These are phyloP conservation scores for Eretmocerus hayati DNA, from an alignment of 2,888 invertebrate genomes.

Conservation along the genomic window DNA sequence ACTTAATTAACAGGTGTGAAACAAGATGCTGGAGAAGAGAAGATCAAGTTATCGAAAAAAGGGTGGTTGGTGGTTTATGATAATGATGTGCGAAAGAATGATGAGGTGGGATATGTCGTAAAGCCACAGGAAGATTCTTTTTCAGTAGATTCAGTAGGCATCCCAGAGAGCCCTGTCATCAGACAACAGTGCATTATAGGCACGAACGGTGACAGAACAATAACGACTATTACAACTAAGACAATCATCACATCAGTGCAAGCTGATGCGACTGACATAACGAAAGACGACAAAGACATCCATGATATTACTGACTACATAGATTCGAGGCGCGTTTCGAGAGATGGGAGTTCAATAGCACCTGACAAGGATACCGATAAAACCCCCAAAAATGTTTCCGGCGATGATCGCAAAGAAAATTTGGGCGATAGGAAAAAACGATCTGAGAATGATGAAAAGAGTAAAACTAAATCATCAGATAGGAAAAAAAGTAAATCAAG, in stretches of 20 bases:
- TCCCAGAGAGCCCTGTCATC: constrained; percentile 29
- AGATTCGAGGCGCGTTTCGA: constrained; percentile 11
- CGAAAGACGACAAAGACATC: neutral
- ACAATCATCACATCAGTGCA: constrained; percentile 20
- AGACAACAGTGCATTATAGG: constrained; percentile 28
- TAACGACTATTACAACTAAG: constrained; percentile 20
- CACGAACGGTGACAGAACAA: constrained; percentile 17
- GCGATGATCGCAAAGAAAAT: too few species aligned
- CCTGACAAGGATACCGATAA: neutral
- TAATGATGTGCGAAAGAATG: constrained; percentile 42
- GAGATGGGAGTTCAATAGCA: neutral
- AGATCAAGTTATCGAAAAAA: constrained; percentile 46
- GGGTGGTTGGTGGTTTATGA: constrained; percentile 47
- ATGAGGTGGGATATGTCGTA: constrained; percentile 42
- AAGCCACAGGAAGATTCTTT: constrained; percentile 26
- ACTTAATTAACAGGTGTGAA: constrained; percentile 48
- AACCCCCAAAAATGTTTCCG: neutral
- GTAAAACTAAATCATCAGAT: constrained; percentile 42
- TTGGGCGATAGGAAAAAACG: constrained; percentile 49
- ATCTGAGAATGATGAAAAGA: constrained; percentile 52
- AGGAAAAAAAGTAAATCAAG: constrained; percentile 37
- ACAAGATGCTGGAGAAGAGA: constrained; percentile 47
- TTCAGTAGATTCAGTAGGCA: constrained; percentile 12
- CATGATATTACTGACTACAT: neutral
- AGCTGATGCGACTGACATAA: constrained; percentile 6